Evolutionary conservation across 2,113 vertebrate species (phyloP).

Genomic region (Paratilapia polleni): DNA sequence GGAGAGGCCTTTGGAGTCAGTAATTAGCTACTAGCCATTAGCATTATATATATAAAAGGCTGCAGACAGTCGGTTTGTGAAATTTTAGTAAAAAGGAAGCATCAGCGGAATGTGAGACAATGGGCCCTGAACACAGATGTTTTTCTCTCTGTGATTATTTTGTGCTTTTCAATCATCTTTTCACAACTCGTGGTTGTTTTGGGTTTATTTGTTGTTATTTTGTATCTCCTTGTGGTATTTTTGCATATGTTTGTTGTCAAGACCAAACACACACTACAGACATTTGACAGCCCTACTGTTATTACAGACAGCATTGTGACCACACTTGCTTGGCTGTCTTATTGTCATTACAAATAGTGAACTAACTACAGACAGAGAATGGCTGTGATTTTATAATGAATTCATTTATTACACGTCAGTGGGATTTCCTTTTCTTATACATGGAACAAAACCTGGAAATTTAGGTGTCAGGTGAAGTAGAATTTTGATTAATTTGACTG

Average conservation of each 20-base stretch:
- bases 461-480: not conserved
- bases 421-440: not conserved
- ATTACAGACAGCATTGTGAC: not conserved
- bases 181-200: not conserved
- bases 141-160: not conserved
- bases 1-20: not conserved
- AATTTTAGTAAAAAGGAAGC: conserved; percentile 6
- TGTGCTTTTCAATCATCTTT: not conserved
- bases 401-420: too few relatives aligned
- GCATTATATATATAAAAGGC: conserved; percentile 3
- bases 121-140: not conserved
- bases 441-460: not conserved
- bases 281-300: not conserved
- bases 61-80: not conserved
- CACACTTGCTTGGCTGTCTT: not conserved
- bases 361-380: not conserved
- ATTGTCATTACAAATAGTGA: not conserved
- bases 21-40: conserved; percentile 39
- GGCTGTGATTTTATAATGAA: too few relatives aligned
- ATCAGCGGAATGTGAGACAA: not conserved
- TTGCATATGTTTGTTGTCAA: not conserved
- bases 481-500: not conserved
- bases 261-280: not conserved
- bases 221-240: not conserved
- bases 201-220: not conserved